Evolutionary conservation across 2,797 vertebrate species (phyloP), one percentile per base, ranked within the genome.

Genomic region (Agapornis canus): DNA sequence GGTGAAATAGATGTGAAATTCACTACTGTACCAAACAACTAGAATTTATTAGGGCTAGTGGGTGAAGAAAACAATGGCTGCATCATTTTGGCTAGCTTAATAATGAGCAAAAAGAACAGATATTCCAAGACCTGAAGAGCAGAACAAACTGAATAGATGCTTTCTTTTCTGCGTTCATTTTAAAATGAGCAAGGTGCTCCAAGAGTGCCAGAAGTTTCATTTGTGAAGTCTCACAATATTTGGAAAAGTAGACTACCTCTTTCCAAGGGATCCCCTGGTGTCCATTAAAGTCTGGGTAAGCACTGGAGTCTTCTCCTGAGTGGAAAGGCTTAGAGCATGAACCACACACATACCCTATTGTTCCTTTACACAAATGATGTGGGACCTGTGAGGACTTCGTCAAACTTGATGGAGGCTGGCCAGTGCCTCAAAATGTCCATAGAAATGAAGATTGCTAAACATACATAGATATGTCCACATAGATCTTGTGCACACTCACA

Each of bases 391-490:
- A 80, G 54, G 39, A 27, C 63, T 68, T 63, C 31, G 13, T 71
- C 43, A 70, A 39, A 79, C 27, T 12, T 79, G 37, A 19, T 43
- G 32, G 25, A 49, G 35, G 7, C 35, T 37, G 59, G 17, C 45
- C 1, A 0, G 3, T 63, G 26, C 0, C 43, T 61, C 57, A 39
- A 35, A 39, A 35, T 25, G 11, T 45, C 17, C 56, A 0, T 27
- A 32, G n/a, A 79, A 66, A 3, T 66, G 43, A 71, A 39, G 25
- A 10, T 5, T 56, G 43, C 32, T 43, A 57, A n/a, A n/a, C 31
- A 4, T 12, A 18, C 22, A 6, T 31, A 15, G 19, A 3, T 9
- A 3, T 18, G 2, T 9, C 3, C 26, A 22, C 21, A 13, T 26
- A n/a, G 37, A 23, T 37, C 40, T 52, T 47, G 8, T 73, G n/a